Evolutionary conservation across 37 sponge, comb jelly and placozoan genomes (phyloP).

Genomic region (Theonella swinhoei): DNA sequence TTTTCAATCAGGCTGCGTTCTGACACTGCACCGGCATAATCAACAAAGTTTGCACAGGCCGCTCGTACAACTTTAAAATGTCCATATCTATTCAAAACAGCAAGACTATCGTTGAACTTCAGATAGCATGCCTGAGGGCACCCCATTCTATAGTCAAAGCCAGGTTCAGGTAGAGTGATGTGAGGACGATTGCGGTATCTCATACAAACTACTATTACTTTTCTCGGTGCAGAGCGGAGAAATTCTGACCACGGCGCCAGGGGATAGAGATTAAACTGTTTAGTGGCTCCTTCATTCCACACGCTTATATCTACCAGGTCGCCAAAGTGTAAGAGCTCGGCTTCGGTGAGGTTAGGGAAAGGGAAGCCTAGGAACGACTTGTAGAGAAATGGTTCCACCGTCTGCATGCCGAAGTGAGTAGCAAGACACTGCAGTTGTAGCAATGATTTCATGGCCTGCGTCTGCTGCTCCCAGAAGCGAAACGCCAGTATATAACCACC

Average conservation of each 20-base stretch:
- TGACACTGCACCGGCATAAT: constrained; percentile 11
- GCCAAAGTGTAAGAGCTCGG: background rate
- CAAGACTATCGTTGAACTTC: constrained; percentile 1
- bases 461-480: constrained; percentile 48
- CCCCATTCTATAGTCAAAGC: background rate
- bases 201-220: constrained; percentile 25
- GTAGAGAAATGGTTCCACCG: constrained; percentile 45
- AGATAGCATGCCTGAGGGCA: constrained; percentile 18
- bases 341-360: background rate
- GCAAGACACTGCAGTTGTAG: constrained; percentile 44
- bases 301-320: constrained; percentile 22
- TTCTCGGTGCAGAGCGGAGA: constrained; percentile 16
- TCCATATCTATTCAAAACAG: background rate
- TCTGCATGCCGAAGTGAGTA: background rate
- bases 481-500: constrained; percentile 20
- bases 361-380: constrained; percentile 4
- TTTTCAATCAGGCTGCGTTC: constrained; percentile 3
- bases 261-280: background rate
- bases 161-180: constrained; percentile 13
- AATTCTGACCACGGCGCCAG: constrained; percentile 33
- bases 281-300: constrained; percentile 3
- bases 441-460: constrained; percentile 18
- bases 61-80: constrained; percentile 18
- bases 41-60: constrained; percentile 27
- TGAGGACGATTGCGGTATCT: constrained; percentile 35